Evolutionary conservation across 1,140 invertebrate genomes (phyloP).

Genomic region (Lordiphosa stackelbergi): DNA sequence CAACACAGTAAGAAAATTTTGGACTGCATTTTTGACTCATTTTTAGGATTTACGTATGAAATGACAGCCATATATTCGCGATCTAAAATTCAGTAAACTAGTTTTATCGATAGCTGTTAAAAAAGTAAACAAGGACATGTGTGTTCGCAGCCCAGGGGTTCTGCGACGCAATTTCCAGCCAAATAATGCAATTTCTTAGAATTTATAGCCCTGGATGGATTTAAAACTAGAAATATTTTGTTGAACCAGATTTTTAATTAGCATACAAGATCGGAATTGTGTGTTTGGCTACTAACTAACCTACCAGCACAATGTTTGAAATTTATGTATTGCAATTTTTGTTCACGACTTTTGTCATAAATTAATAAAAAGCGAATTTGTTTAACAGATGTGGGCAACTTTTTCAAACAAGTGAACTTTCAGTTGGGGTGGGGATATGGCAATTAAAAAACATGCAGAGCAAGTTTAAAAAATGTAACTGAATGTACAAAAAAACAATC

Average conservation of each 20-base stretch:
- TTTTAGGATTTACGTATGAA: too few relatives aligned
- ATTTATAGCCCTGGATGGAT: too few relatives aligned
- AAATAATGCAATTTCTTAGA: too few relatives aligned
- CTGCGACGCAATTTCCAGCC: too few relatives aligned
- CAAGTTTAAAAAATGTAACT: too few relatives aligned
- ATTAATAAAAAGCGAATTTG: constrained; percentile 21
- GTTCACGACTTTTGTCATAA: constrained; percentile 33
- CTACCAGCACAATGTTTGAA: constrained; percentile 17
- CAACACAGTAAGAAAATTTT: too few relatives aligned
- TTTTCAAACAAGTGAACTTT: constrained; percentile 15
- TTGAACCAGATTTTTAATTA: constrained; percentile 36
- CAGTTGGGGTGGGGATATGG: constrained; percentile 3
- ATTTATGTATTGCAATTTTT: constrained; percentile 23
- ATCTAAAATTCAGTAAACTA: too few relatives aligned
- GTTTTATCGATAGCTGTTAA: too few relatives aligned
- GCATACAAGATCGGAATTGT: constrained; percentile 28
- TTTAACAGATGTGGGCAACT: constrained; percentile 4
- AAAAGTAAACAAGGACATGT: too few relatives aligned
- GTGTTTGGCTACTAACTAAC: constrained; percentile 4
- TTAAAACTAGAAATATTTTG: constrained; percentile 1
- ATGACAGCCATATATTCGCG: too few relatives aligned
- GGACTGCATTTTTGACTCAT: too few relatives aligned
- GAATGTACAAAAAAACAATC: constrained; percentile 9
- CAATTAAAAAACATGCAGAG: constrained; percentile 10
- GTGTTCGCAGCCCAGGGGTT: too few relatives aligned